Percentiles rank a stretch among this genome's conserved stretches.
These are phyloP conservation scores for Scaptomyza parva DNA, from an alignment of 2,888 invertebrate species.

Conservation along the genomic window DNA sequence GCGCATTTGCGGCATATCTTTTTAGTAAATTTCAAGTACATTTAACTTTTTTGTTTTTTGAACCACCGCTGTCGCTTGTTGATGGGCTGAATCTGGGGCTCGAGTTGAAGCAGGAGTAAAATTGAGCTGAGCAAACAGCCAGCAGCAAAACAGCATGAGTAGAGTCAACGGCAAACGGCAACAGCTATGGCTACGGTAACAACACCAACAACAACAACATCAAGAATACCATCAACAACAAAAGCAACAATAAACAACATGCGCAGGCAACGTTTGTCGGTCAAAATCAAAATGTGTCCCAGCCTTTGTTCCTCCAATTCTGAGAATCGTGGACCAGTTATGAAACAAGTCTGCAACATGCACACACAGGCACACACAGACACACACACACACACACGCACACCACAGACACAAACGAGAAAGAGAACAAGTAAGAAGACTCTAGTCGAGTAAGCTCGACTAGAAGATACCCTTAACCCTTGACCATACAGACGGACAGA, in stretches of 20 bases:
- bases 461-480: no score
- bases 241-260: slow-evolving; percentile 58
- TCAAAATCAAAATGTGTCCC: slow-evolving; percentile 81
- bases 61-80: slow-evolving; percentile 56
- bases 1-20: slow-evolving; percentile 79
- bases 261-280: slow-evolving; percentile 82
- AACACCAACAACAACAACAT: not conserved
- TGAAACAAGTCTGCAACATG: slow-evolving; percentile 82
- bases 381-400: slow-evolving; percentile 40
- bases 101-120: slow-evolving; percentile 33
- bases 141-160: slow-evolving; percentile 39
- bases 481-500: no score
- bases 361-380: slow-evolving; percentile 45
- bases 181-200: slow-evolving; percentile 32
- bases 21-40: slow-evolving; percentile 78
- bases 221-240: not conserved
- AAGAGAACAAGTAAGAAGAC: no score
- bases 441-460: no score
- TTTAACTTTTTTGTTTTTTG: slow-evolving; percentile 65
- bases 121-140: slow-evolving; percentile 41
- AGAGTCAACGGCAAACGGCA: slow-evolving; percentile 40
- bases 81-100: slow-evolving; percentile 45
- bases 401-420: slow-evolving; percentile 31
- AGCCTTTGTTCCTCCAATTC: slow-evolving; percentile 82
- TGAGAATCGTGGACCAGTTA: slow-evolving; percentile 84